These are phyloP conservation scores for Microplitis demolitor DNA, from an alignment of 1,140 invertebrate species.

Conservation along the genomic window DNA sequence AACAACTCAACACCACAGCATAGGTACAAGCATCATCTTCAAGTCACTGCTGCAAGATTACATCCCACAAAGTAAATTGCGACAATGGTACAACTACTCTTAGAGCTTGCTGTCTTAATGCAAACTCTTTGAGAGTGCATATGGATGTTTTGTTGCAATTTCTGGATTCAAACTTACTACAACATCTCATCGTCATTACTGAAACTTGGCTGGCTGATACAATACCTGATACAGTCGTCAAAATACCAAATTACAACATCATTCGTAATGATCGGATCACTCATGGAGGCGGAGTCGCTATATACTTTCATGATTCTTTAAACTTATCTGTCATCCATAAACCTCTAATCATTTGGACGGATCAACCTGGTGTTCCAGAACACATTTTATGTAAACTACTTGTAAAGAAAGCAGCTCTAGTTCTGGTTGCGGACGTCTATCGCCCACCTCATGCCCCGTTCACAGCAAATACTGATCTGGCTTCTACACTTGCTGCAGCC, in stretches of 20 bases:
- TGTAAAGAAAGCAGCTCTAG: not conserved
- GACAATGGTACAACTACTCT: no score
- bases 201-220: slow-evolving; percentile 7
- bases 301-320: not conserved
- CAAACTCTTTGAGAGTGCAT: not conserved
- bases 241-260: not conserved
- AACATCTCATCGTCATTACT: not conserved
- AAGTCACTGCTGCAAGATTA: no score
- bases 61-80: not conserved
- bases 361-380: not conserved
- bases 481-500: not conserved
- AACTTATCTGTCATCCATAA: not conserved
- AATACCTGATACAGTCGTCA: not conserved
- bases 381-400: not conserved
- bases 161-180: not conserved
- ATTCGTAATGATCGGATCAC: not conserved
- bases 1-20: no score
- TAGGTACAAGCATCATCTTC: no score
- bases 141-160: not conserved
- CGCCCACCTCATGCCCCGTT: slow-evolving; percentile 14
- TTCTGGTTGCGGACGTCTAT: slow-evolving; percentile 3
- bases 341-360: not conserved
- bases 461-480: not conserved
- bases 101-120: not conserved
- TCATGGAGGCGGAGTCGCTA: slow-evolving; percentile 10